Percentiles rank a stretch among this genome's conserved stretches.
phyloP scores from a whole-genome alignment of 2,888 invertebrate species.

The Standfussiana lucernea region DNA sequence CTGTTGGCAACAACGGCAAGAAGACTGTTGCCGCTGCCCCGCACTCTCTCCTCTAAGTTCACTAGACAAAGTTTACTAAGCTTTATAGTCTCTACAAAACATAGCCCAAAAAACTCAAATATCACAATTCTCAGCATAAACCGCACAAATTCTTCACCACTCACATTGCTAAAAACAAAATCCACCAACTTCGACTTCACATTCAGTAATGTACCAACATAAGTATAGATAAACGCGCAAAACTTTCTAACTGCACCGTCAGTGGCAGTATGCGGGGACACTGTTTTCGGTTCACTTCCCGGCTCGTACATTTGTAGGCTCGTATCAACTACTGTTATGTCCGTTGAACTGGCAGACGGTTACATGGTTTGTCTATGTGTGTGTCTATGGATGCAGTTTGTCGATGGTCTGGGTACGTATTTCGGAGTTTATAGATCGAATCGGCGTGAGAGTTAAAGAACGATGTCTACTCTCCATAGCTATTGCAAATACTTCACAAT shows the following conservation, averaged over 20 bases:
- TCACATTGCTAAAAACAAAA: not conserved
- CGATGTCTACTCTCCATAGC: not conserved
- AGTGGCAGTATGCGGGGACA: constrained; percentile 43
- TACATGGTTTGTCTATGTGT: constrained; percentile 8
- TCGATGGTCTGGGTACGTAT: not conserved
- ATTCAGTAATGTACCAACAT: not conserved
- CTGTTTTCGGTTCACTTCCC: constrained; percentile 60
- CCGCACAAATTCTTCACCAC: not conserved
- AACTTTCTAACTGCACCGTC: constrained; percentile 50
- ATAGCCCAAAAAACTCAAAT: not conserved
- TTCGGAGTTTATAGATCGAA: constrained; percentile 26
- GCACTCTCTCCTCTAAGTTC: not conserved
- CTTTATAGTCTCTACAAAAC: not conserved
- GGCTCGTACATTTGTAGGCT: constrained; percentile 30
- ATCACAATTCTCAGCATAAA: not conserved
- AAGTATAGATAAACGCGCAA: constrained; percentile 31
- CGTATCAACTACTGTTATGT: constrained; percentile 52
- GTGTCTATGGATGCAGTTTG: constrained; percentile 24
- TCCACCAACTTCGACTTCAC: not conserved
- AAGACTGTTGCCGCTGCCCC: too few relatives aligned
- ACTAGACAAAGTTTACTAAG: not conserved
- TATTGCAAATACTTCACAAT: not conserved
- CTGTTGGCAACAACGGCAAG: too few relatives aligned
- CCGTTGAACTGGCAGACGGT: constrained; percentile 47
- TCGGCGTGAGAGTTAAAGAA: constrained; percentile 7